A percentile compares a stretch with the other conserved stretches of the same genome.
phyloP scores from a whole-genome alignment of 2,797 vertebrate genomes.

The Cheirogaleus major region DNA sequence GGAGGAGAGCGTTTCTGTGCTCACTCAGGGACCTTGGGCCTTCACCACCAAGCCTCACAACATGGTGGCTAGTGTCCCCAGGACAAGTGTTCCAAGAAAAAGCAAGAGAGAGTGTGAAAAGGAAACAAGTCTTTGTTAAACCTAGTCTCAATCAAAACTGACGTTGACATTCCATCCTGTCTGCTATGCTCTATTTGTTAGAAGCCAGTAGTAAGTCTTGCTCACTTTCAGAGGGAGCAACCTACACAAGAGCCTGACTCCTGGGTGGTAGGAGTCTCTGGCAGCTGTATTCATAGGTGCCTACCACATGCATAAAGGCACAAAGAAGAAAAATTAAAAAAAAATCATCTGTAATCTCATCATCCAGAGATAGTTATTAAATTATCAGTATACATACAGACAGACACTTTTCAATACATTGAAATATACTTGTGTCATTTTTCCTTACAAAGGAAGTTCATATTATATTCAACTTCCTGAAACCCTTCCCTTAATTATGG shows the following conservation, averaged over 20 bases:
- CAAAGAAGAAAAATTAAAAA: background rate
- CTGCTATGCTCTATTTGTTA: background rate
- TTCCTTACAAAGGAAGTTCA: background rate
- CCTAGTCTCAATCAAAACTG: background rate
- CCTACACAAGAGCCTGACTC: background rate
- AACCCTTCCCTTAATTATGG: background rate
- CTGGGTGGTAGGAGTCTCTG: background rate
- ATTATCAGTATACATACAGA: background rate
- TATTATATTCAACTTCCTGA: background rate
- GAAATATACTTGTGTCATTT: background rate
- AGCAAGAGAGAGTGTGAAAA: background rate
- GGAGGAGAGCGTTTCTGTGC: background rate
- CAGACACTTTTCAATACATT: background rate
- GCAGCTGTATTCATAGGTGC: background rate
- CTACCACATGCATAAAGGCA: background rate
- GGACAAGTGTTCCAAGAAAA: background rate
- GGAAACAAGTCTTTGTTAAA: background rate
- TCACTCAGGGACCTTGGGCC: accelerated
- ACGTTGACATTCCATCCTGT: background rate
- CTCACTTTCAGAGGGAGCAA: background rate
- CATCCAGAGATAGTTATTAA: background rate
- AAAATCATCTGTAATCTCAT: background rate
- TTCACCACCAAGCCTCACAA: background rate
- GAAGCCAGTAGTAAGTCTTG: background rate
- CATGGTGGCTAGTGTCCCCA: background rate